Percentiles rank a stretch among this genome's conserved stretches.
phyloP scores from a whole-genome alignment of 2,113 vertebrate species.

The Mesoclemmys tuberculata region DNA sequence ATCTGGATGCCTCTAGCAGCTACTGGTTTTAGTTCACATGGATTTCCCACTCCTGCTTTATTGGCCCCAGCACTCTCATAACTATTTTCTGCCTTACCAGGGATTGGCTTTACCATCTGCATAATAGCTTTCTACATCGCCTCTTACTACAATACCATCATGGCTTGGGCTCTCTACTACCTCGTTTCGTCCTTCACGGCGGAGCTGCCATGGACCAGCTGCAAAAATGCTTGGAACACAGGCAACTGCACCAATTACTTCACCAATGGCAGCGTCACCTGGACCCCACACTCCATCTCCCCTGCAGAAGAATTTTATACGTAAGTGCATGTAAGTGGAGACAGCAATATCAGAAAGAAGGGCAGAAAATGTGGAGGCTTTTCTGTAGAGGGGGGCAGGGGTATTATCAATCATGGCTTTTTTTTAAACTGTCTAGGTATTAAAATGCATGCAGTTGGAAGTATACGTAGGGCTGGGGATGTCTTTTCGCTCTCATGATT shows the following conservation, averaged over 20 bases:
- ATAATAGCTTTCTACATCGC: slow-evolving; percentile 93
- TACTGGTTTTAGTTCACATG: background rate
- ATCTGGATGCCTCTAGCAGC: background rate
- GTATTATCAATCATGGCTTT: background rate
- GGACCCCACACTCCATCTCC: slow-evolving; percentile 89
- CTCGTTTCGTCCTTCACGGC: slow-evolving; percentile 91
- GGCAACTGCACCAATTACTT: slow-evolving; percentile 92
- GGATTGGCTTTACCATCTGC: slow-evolving; percentile 97
- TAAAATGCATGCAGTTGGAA: background rate
- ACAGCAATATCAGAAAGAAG: background rate
- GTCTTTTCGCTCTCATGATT: background rate
- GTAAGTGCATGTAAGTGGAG: slow-evolving; percentile 93
- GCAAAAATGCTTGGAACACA: slow-evolving; percentile 94
- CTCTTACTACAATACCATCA: slow-evolving; percentile 99
- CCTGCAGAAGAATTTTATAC: slow-evolving; percentile 98
- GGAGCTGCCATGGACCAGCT: slow-evolving; percentile 94
- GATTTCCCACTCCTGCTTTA: background rate
- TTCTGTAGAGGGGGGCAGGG: background rate
- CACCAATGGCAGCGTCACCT: slow-evolving; percentile 87
- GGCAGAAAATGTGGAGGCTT: background rate
- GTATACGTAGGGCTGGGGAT: background rate
- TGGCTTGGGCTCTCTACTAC: slow-evolving; percentile 98
- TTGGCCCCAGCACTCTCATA: background rate
- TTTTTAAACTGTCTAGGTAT: background rate
- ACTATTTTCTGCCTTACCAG: slow-evolving; percentile 70